These are phyloP conservation scores for Gyps fulvus DNA, from an alignment of 2,113 vertebrate species.

Conservation along the genomic window DNA sequence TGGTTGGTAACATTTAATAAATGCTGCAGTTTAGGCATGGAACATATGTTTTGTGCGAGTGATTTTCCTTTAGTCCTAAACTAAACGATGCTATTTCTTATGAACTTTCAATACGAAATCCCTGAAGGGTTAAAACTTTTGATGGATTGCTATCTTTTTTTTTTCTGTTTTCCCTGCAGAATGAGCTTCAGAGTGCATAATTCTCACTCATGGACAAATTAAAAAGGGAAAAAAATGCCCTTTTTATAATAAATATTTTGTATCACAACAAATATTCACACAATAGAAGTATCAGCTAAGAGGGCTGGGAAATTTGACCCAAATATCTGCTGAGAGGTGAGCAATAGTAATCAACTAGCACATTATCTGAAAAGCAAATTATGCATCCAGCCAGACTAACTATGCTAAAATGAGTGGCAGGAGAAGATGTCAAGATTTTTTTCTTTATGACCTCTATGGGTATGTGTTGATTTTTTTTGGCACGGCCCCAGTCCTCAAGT, in stretches of 20 bases:
- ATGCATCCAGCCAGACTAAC: background rate
- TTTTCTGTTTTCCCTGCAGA: background rate
- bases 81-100: background rate
- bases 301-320: background rate
- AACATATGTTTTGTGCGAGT: background rate
- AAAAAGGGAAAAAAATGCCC: background rate
- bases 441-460: slow-evolving; percentile 38
- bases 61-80: background rate
- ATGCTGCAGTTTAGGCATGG: background rate
- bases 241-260: background rate
- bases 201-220: background rate
- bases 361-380: slow-evolving; percentile 24
- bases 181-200: background rate
- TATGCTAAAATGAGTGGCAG: slow-evolving; percentile 44
- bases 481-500: background rate
- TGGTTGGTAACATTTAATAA: background rate
- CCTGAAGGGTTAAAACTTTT: background rate
- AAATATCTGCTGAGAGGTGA: background rate
- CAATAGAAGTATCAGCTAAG: background rate
- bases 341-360: background rate
- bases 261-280: background rate
- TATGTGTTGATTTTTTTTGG: slow-evolving; percentile 60
- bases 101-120: background rate
- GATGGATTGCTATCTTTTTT: background rate
- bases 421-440: slow-evolving; percentile 35